Evolutionary conservation across 2,797 vertebrate genomes (phyloP), one percentile per base, ranked within the genome.

Genomic region (Nasua narica): DNA sequence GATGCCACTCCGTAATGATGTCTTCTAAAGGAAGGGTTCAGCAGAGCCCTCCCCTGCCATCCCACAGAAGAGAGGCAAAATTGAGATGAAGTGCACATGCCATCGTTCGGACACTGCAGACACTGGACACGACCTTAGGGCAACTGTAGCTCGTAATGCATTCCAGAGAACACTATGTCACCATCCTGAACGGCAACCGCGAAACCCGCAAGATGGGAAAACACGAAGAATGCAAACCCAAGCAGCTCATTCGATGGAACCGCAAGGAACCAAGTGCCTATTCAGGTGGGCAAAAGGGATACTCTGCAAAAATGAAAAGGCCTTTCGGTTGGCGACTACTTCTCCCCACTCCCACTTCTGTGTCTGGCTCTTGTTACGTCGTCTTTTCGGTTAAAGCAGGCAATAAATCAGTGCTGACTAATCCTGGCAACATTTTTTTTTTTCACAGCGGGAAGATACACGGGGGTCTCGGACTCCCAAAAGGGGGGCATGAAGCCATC

Each of bases 141-240:
- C 65, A 52, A 65, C 16, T 25, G 18, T 16, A 52, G 27, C 67
- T 13, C 10, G 3, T 15, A 21, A 9, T 1, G 23, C 43, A 10
- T 29, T 56, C 52, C 56, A 89, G 27, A 46, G 58, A 32, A 48
- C 3, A n/a, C n/a, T 3, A 7, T 0, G 5, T 0, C 18, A 19
- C 52, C 14, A 27, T 8, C 13, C 23, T 18, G 21, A 52, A 50
- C 0, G 29, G 60, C 37, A 43, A 32, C 0, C 0, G 27, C 10
- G 37, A 58, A 56, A 48, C 40, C 37, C 18, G 15, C 32, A n/a
- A 89, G 69, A 79, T 2, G 13, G 67, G 52, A 15, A 50, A 67
- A 19, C 1, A 35, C 4, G 6, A 29, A n/a, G 77, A 79, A 48
- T 18, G 52, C 6, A 18, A 74, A 60, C 25, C 54, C 3, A 43